Base-by-base conservation (phyloP, 2,888 invertebrate species). In the Eledona agricola region DNA sequence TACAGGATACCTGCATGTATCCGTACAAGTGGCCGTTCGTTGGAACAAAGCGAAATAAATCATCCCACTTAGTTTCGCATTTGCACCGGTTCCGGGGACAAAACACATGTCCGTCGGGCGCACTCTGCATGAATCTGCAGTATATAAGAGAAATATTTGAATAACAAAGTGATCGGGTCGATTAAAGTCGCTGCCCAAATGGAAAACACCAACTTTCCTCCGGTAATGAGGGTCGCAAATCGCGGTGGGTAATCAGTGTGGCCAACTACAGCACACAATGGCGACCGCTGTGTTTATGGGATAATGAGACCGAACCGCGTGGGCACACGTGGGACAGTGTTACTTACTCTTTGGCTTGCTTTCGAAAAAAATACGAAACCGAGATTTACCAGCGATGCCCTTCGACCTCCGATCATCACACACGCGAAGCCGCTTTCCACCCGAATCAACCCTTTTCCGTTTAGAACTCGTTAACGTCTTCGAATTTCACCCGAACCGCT, bases 241-340 rank as follows among this genome's bases (percentile, higher is more conserved):
- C 61, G 60, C 50, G 56, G 55, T 38, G 55, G 52, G 57, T 58
- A 57, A 59, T 60, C 55, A 57, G 57, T 58, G 51, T 59, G 60
- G 55, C 59, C 60, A 59, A 58, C 54, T 52, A 47, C 49, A 55
- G 55, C 54, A 59, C 57, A 62, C 62, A 62, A 61, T 58, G 52
- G 59, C 57, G 50, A 57, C 59, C 60, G 62, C 59, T 58, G 63
- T 60, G 59, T 65, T 66, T 66, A 63, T 62, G 64, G 63, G 60
- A 62, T 66, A 67, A 65, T 65, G 63, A 63, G 65, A 22, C 54
- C 34, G 45, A 28, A 29, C 38, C 35, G 63, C 60, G 65, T 65
- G 59, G 63, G 65, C 49, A 45, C 56, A 58, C 57, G 60, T 61
- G 57, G 58, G 58, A 60, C 53, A 45, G 34, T 20, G 31, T 50